phyloP scores from a whole-genome alignment of 2,113 vertebrate genomes.

The Fulica atra region DNA sequence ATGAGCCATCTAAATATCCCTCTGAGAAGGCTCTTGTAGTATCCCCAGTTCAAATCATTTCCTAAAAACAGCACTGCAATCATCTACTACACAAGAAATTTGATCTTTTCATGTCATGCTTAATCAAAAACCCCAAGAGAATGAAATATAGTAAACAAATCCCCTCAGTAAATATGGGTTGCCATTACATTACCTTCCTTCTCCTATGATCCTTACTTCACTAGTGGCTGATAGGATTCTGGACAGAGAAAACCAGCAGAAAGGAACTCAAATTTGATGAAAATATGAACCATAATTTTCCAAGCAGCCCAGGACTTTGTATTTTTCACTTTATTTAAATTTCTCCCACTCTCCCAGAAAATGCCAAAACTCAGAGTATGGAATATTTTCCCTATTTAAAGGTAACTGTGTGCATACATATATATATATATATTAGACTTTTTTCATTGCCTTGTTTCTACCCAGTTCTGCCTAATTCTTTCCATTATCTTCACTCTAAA shows the following conservation, averaged over 20 bases:
- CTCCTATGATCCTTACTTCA: not conserved
- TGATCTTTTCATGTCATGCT: not conserved
- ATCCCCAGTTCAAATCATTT: not conserved
- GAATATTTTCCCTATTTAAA: not conserved
- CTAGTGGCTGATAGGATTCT: not conserved
- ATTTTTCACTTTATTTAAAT: not conserved
- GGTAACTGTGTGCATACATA: not conserved
- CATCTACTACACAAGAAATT: not conserved
- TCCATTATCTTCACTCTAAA: not conserved
- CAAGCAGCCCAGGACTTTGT: not conserved
- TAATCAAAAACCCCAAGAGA: not conserved
- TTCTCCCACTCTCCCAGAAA: not conserved
- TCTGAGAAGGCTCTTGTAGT: not conserved
- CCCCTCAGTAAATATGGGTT: not conserved
- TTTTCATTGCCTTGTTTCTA: not conserved
- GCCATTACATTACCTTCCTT: not conserved
- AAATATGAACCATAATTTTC: not conserved
- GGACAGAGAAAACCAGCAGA: not conserved
- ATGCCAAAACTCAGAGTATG: not conserved
- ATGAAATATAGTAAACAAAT: not conserved
- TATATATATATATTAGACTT: accelerated
- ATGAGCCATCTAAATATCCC: not conserved
- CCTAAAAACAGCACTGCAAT: not conserved
- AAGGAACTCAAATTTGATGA: not conserved
- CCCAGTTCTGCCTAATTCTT: not conserved